These are phyloP conservation scores for Crotalus helleri DNA, from an alignment of 2,113 vertebrate genomes.

Conservation along the genomic window DNA sequence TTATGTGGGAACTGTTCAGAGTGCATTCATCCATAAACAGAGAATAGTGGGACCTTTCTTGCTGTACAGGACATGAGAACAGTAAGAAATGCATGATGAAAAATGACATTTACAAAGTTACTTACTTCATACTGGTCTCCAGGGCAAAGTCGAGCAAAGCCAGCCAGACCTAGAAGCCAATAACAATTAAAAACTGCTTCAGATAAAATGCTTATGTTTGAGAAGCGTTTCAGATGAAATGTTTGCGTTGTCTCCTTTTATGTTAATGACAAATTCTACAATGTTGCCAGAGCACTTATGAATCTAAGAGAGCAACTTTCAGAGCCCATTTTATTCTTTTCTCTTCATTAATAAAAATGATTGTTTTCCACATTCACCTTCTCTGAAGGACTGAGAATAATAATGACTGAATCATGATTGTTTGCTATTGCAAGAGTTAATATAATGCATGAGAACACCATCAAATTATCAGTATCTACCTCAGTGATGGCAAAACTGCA, in stretches of 20 bases:
- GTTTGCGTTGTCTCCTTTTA: not conserved
- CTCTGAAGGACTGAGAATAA: not conserved
- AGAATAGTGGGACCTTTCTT: slow-evolving; percentile 26
- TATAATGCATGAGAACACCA: not conserved
- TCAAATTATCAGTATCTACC: not conserved
- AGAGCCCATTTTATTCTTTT: not conserved
- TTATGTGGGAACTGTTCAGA: slow-evolving; percentile 9
- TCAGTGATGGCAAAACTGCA: no score
- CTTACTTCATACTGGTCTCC: slow-evolving; percentile 94
- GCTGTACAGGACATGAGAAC: not conserved
- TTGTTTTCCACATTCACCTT: not conserved
- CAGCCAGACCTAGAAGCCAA: slow-evolving; percentile 84
- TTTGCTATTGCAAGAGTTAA: not conserved
- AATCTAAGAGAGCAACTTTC: not conserved
- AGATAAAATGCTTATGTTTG: not conserved
- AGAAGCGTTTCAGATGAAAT: not conserved
- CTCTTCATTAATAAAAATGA: not conserved
- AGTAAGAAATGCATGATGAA: not conserved
- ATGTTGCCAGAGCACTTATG: not conserved
- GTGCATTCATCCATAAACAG: slow-evolving; percentile 23
- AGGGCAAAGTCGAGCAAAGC: slow-evolving; percentile 93
- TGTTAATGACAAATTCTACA: not conserved
- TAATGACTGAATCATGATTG: not conserved
- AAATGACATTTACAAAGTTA: not conserved
- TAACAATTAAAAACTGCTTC: not conserved